phyloP scores from a whole-genome alignment of 2,888 invertebrate species.

The Dysmachus trigonus region DNA sequence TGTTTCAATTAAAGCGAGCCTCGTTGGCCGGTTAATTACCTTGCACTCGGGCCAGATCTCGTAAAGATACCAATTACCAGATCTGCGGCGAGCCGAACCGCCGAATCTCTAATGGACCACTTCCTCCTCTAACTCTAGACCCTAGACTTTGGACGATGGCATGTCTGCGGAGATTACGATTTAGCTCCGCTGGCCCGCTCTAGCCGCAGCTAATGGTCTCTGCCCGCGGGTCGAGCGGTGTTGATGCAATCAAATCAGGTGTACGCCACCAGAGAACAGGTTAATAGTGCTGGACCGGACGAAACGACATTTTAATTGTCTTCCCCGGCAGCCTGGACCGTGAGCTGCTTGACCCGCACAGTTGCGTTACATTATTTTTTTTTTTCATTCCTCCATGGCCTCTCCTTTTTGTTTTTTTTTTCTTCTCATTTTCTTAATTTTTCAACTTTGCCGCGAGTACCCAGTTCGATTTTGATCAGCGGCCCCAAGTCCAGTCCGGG shows the following conservation, averaged over 20 bases:
- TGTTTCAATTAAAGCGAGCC: slow-evolving; percentile 12
- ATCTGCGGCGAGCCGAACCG: not conserved
- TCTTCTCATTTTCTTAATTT: not conserved
- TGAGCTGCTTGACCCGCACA: slow-evolving; percentile 21
- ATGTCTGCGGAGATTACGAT: slow-evolving; percentile 16
- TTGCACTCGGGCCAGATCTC: slow-evolving; percentile 19
- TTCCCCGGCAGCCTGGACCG: slow-evolving; percentile 23
- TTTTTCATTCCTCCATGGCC: not conserved
- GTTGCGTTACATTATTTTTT: not conserved
- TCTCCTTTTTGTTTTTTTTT: not conserved
- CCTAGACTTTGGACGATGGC: no score
- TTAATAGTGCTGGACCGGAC: slow-evolving; percentile 22
- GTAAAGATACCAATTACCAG: slow-evolving; percentile 25
- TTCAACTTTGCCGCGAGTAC: not conserved
- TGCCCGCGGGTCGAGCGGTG: slow-evolving; percentile 29
- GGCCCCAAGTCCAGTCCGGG: not conserved
- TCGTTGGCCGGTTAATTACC: slow-evolving; percentile 14
- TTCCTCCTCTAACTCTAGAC: slow-evolving; percentile 42
- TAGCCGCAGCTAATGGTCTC: not conserved
- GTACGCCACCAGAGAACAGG: slow-evolving; percentile 23
- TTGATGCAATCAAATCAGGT: slow-evolving; percentile 40
- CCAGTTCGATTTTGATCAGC: not conserved
- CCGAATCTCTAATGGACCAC: slow-evolving; percentile 39
- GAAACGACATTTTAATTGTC: slow-evolving; percentile 50
- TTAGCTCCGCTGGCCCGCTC: not conserved